A percentile compares a stretch with the other conserved stretches of the same genome.
phyloP scores from a whole-genome alignment of 2,113 vertebrate species.

The Pteropus alecto region DNA sequence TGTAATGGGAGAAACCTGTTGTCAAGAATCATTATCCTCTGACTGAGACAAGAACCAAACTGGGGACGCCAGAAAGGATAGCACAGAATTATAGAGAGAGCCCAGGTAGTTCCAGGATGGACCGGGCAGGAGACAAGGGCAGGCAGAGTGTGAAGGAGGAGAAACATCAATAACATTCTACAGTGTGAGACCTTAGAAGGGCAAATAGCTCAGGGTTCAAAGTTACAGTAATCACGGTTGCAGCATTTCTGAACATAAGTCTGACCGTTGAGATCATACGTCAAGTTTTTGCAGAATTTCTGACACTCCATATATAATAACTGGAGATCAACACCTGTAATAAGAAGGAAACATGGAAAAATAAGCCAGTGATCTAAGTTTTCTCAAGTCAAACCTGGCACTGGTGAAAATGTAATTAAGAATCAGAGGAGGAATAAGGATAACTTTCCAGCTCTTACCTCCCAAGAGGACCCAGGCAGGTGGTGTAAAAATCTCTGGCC shows the following conservation, averaged over 20 bases:
- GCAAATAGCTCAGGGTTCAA: neutral
- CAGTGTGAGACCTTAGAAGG: neutral
- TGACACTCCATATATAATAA: constrained; percentile 56
- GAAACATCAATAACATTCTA: neutral
- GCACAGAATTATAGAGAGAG: neutral
- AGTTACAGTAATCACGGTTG: constrained; percentile 27
- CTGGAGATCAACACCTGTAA: neutral
- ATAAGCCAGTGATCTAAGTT: neutral
- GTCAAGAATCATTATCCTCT: neutral
- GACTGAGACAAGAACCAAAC: neutral
- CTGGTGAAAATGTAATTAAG: neutral
- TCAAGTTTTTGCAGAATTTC: constrained; percentile 47
- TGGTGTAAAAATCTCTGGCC: neutral
- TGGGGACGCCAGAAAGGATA: neutral
- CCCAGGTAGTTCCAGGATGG: neutral
- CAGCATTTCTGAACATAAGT: constrained; percentile 53
- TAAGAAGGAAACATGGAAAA: neutral
- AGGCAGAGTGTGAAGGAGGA: neutral
- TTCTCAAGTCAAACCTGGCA: neutral
- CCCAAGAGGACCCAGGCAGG: neutral
- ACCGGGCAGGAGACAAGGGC: neutral
- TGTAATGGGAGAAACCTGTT: neutral
- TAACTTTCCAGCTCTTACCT: neutral
- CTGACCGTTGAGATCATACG: neutral
- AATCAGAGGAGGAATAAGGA: neutral